Conservation (phyloP, 2,113 vertebrate genomes). For the Castor canadensis region DNA sequence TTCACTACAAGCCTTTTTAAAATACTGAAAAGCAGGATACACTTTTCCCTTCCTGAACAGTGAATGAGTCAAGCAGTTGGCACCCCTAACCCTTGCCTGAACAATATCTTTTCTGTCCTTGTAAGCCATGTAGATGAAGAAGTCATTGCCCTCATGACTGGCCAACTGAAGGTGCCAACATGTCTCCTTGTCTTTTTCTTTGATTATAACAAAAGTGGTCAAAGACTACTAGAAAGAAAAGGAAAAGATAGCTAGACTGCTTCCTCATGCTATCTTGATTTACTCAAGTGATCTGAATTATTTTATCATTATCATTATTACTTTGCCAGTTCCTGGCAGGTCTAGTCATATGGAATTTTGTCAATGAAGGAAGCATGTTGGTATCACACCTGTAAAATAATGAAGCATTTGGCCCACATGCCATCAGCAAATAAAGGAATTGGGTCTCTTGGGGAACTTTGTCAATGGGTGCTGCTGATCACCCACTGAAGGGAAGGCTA, state of each 20-base stretch:
- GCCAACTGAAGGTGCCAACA: slow-evolving; percentile 85
- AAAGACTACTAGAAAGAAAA: slow-evolving; percentile 90
- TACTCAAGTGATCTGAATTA: neutral
- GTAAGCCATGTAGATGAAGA: slow-evolving; percentile 85
- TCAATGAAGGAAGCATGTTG: neutral
- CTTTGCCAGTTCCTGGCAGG: too few relatives aligned
- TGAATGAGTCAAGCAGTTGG: slow-evolving; percentile 34
- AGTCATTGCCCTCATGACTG: slow-evolving; percentile 67
- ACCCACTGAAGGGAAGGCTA: too few relatives aligned
- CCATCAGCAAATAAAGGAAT: neutral
- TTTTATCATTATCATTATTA: too few relatives aligned
- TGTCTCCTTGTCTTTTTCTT: slow-evolving; percentile 86
- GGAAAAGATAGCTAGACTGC: slow-evolving; percentile 84
- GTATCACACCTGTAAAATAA: neutral
- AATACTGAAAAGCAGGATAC: slow-evolving; percentile 80
- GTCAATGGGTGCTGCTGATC: neutral
- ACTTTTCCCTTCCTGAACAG: slow-evolving; percentile 84
- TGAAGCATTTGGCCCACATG: neutral
- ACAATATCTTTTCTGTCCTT: slow-evolving; percentile 85
- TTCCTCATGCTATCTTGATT: neutral
- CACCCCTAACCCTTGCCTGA: slow-evolving; percentile 77
- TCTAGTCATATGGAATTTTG: neutral
- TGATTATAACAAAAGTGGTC: slow-evolving; percentile 84
- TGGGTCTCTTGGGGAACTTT: neutral
- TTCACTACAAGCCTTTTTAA: slow-evolving; percentile 76